Percentiles rank a stretch among this genome's conserved stretches.
These are phyloP conservation scores for Lasioglossum marginatum DNA, from an alignment of 2,888 invertebrate genomes.

Conservation along the genomic window DNA sequence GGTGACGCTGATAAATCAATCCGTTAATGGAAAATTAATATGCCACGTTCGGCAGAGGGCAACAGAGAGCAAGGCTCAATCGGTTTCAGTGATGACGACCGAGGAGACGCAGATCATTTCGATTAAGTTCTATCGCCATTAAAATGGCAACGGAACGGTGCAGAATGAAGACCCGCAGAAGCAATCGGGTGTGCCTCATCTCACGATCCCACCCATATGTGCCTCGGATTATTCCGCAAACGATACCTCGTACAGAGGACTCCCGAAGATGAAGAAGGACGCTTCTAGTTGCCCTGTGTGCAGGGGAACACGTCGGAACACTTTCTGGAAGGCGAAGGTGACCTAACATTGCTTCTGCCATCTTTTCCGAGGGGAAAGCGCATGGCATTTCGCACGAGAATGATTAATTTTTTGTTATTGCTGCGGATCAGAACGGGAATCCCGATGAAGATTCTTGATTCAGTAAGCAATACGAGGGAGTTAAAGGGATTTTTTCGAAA, in stretches of 20 bases:
- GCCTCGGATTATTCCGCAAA: too few relatives aligned
- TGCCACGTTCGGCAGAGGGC: conserved; percentile 38
- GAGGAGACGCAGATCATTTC: conserved; percentile 39
- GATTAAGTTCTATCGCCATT: conserved; percentile 29
- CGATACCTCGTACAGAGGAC: too few relatives aligned
- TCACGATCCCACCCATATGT: background rate
- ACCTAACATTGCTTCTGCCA: background rate
- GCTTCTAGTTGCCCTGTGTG: background rate
- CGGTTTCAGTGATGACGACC: conserved; percentile 25
- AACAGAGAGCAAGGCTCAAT: background rate
- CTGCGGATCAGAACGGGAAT: conserved; percentile 20
- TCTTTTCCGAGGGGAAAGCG: background rate
- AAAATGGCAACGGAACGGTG: background rate
- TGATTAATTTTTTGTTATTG: conserved; percentile 15
- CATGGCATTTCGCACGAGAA: background rate
- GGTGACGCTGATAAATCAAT: conserved; percentile 21
- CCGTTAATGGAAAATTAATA: conserved; percentile 29
- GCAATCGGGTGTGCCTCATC: background rate
- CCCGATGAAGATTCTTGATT: conserved; percentile 28
- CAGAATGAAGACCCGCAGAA: background rate
- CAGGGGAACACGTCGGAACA: background rate
- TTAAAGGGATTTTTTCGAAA: conserved; percentile 7
- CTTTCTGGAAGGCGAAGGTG: background rate
- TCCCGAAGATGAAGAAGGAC: background rate
- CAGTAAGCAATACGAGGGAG: background rate